phyloP scores from a whole-genome alignment of 2,888 invertebrate genomes.

The Noctua fimbriata region DNA sequence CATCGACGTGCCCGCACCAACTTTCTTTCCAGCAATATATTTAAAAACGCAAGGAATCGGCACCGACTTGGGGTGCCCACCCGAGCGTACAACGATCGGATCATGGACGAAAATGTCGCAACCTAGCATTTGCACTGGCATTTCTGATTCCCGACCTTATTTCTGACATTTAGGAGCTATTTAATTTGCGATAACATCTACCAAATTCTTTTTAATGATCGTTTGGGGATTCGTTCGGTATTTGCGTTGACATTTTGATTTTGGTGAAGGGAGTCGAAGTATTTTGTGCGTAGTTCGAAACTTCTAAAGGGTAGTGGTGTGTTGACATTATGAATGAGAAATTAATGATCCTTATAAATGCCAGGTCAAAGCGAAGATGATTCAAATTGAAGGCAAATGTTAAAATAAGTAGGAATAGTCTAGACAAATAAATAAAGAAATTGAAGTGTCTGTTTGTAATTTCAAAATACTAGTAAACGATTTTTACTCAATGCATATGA shows the following conservation, averaged over 20 bases:
- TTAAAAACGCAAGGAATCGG: constrained; percentile 44
- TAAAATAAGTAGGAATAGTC: too few relatives aligned
- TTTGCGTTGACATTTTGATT: constrained; percentile 61
- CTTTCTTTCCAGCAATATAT: constrained; percentile 17
- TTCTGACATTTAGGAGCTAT: constrained; percentile 78
- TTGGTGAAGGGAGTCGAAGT: constrained; percentile 1
- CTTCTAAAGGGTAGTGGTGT: constrained; percentile 19
- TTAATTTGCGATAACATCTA: constrained; percentile 66
- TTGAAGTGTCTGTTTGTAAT: too few relatives aligned
- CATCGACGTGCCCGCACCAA: background rate
- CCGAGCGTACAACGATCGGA: constrained; percentile 69
- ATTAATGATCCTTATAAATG: constrained; percentile 42
- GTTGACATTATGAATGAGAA: constrained; percentile 33
- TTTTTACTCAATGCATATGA: too few relatives aligned
- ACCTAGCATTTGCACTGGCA: constrained; percentile 76
- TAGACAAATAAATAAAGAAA: too few relatives aligned
- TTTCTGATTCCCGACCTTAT: constrained; percentile 74
- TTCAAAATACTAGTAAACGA: too few relatives aligned
- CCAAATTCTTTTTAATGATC: constrained; percentile 63
- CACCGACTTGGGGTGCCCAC: constrained; percentile 70
- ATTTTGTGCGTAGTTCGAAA: constrained; percentile 1
- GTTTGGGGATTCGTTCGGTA: constrained; percentile 51
- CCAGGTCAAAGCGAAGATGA: constrained; percentile 26
- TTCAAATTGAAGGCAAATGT: background rate
- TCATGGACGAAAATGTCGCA: constrained; percentile 73